Evolutionary conservation across 92 coral and sea anemone genomes (phyloP), one percentile per base, ranked within the genome.

Genomic region (Palythoa grandis): DNA sequence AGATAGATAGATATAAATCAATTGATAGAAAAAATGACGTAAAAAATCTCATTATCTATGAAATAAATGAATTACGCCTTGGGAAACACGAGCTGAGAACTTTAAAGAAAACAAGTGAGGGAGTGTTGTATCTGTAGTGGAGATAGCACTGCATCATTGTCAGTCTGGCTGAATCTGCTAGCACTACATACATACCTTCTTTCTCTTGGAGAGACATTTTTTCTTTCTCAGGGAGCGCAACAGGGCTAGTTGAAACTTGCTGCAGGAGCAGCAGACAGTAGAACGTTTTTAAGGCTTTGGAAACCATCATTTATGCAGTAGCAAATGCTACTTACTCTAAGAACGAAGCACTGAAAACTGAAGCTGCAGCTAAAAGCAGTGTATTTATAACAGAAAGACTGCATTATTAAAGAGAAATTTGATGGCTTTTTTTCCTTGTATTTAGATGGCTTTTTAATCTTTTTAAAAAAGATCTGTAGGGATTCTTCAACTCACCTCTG

Each of bases 181-280:
- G 57, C 58, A 37, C 56, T 54, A 14, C 14, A 40, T 4, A 23
- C 85, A 4, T 65, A 80, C 85, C 69, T 78, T 78, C 38, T 48
- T 80, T 73, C 35, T 61, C 57, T 23, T 67, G 57, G 43, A 65
- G 53, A 24, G 74, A 79, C 20, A 16, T 11, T n/a, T 61, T 78
- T 52, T 4, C 25, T 20, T 22, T 24, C 72, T 14, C 48, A 43
- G 74, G 47, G 52, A 67, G 60, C 74, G n/a, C 35, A 78, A 80
- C 38, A 48, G 85, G 85, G 70, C 24, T 80, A 20, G 74, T 56
- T 48, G 72, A 63, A 80, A 67, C 85, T 14, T 80, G 74, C 29
- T 80, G 85, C 48, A 67, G 50, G 60, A 80, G 13, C 66, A 63
- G 40, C 16, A 80, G 58, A 52, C 85, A 80, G 85, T 47, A 48